phyloP scores from a whole-genome alignment of 1,140 invertebrate species.

The Halesus radiatus region DNA sequence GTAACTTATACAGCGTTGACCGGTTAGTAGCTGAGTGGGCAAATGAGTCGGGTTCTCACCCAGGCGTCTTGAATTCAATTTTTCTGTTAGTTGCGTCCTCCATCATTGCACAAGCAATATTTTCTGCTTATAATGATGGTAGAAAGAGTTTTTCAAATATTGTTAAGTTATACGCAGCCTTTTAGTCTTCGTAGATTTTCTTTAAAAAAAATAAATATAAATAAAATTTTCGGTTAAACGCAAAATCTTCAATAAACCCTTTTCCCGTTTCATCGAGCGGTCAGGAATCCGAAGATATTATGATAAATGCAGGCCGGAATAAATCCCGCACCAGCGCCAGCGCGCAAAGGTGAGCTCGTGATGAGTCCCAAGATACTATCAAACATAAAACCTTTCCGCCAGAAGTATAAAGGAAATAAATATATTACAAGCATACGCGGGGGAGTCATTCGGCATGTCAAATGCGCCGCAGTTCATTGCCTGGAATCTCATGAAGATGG shows the following conservation, averaged over 20 bases:
- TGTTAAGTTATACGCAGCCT: too few relatives aligned
- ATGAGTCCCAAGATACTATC: slow-evolving; percentile 32
- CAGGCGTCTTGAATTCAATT: too few relatives aligned
- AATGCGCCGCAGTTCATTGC: slow-evolving; percentile 32
- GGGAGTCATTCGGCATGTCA: slow-evolving; percentile 31
- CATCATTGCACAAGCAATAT: too few relatives aligned
- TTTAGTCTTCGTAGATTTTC: too few relatives aligned
- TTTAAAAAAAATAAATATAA: too few relatives aligned
- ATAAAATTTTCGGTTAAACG: not conserved
- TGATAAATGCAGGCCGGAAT: slow-evolving; percentile 11
- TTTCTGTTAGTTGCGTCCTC: too few relatives aligned
- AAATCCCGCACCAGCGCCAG: not conserved
- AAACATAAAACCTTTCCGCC: slow-evolving; percentile 18
- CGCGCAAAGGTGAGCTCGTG: slow-evolving; percentile 6
- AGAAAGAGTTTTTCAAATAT: too few relatives aligned
- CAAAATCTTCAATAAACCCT: not conserved
- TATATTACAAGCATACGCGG: slow-evolving; percentile 35
- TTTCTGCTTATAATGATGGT: too few relatives aligned
- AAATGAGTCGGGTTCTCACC: too few relatives aligned
- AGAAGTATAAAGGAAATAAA: slow-evolving; percentile 41
- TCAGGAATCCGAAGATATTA: slow-evolving; percentile 6
- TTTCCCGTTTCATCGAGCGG: not conserved
- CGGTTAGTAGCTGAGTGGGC: too few relatives aligned
- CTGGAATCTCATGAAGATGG: slow-evolving; percentile 35
- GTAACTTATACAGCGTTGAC: too few relatives aligned